phyloP scores from a whole-genome alignment of 2,888 invertebrate genomes.

The Eristalis tenax region DNA sequence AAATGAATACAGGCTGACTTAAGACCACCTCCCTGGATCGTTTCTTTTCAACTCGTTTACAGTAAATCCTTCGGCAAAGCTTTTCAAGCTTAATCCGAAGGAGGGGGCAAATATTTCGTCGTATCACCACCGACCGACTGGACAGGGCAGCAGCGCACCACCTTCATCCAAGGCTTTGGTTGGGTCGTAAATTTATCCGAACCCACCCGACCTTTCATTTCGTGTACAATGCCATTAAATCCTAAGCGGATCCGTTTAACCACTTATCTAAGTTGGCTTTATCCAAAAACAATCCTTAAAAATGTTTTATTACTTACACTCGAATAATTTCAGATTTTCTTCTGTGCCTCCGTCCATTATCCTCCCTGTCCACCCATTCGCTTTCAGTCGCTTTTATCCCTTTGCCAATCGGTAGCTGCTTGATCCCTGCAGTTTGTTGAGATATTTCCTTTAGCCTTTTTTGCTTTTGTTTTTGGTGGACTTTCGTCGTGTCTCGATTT shows the following conservation, averaged over 20 bases:
- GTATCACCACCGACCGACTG: slow-evolving; percentile 18
- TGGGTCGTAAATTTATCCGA: slow-evolving; percentile 39
- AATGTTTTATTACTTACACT: slow-evolving; percentile 71
- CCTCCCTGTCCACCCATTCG: not conserved
- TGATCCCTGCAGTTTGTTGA: slow-evolving; percentile 61
- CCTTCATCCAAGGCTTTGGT: slow-evolving; percentile 14
- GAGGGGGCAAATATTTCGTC: slow-evolving; percentile 53
- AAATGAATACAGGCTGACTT: slow-evolving; percentile 7
- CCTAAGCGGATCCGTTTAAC: slow-evolving; percentile 71
- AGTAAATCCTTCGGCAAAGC: slow-evolving; percentile 54
- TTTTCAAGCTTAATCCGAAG: slow-evolving; percentile 55
- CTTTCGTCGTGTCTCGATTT: slow-evolving; percentile 18
- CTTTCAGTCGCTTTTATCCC: not conserved
- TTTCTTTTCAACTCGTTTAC: not conserved
- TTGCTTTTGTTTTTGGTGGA: slow-evolving; percentile 46
- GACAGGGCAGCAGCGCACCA: not conserved
- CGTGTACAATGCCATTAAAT: slow-evolving; percentile 71
- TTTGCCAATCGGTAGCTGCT: slow-evolving; percentile 53
- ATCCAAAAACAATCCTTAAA: slow-evolving; percentile 71
- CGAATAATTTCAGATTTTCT: slow-evolving; percentile 71
- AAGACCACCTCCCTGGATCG: not conserved
- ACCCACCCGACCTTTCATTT: slow-evolving; percentile 55
- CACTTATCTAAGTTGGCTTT: slow-evolving; percentile 72
- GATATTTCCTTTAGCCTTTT: slow-evolving; percentile 41
- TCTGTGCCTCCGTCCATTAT: slow-evolving; percentile 26